phyloP scores from a whole-genome alignment of 92 coral and sea anemone genomes.

The Parazoanthus swiftii region DNA sequence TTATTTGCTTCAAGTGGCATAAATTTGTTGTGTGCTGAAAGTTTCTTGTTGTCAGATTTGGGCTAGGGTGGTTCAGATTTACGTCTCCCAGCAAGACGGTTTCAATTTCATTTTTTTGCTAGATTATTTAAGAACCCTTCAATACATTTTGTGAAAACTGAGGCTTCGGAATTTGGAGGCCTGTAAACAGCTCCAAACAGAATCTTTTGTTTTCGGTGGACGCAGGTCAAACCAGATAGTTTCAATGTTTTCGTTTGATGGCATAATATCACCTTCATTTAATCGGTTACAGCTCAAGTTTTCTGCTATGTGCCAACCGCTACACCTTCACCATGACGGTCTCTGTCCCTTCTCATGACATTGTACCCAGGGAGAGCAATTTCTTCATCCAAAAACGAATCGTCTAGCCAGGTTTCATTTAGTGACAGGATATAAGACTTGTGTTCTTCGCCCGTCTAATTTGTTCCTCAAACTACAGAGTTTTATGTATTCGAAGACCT shows the following conservation, averaged over 20 bases:
- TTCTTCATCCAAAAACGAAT: conserved; percentile 28
- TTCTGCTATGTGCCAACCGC: conserved; percentile 44
- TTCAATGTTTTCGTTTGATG: conserved; percentile 31
- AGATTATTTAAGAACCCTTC: conserved; percentile 39
- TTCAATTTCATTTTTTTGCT: conserved; percentile 22
- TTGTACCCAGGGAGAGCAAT: no score
- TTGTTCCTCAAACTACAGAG: neutral
- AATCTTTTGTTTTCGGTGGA: conserved; percentile 55
- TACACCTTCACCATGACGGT: conserved; percentile 49
- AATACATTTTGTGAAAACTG: conserved; percentile 24
- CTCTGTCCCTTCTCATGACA: conserved; percentile 51
- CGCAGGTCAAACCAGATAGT: conserved; percentile 60
- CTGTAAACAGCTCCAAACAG: conserved; percentile 55
- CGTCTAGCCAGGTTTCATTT: conserved; percentile 59
- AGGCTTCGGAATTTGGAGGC: conserved; percentile 47
- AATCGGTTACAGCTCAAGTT: conserved; percentile 26
- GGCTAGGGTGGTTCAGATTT: conserved; percentile 32
- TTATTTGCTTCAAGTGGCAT: no score
- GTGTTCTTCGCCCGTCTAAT: no score
- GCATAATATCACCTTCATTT: neutral
- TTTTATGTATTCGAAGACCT: conserved; percentile 16
- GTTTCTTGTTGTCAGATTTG: conserved; percentile 10
- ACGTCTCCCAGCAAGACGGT: conserved; percentile 45
- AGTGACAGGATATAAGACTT: neutral
- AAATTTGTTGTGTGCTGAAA: neutral